Conservation (phyloP, 2,113 vertebrate genomes). For the Halcyon malimbica region DNA sequence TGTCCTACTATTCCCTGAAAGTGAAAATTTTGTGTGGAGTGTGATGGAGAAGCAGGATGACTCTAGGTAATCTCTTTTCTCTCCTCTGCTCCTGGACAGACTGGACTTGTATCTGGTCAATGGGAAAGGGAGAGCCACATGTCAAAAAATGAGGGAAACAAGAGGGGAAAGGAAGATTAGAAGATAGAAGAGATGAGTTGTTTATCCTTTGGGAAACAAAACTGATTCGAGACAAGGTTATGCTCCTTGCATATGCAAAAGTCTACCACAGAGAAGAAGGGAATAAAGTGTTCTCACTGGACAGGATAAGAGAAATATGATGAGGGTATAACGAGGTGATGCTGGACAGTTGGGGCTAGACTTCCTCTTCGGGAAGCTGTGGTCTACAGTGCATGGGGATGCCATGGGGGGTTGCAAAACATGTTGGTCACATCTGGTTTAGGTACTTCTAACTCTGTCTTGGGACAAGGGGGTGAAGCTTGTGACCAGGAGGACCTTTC, state of each 20-base stretch:
- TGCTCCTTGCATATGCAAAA: neutral
- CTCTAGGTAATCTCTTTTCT: neutral
- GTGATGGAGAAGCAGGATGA: neutral
- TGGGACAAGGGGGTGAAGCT: neutral
- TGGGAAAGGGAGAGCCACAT: neutral
- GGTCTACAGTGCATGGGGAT: neutral
- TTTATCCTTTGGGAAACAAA: neutral
- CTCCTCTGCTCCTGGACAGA: neutral
- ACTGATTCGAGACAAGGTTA: neutral
- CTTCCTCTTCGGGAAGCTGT: neutral
- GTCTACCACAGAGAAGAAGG: neutral
- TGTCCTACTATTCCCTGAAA: neutral
- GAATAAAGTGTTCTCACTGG: neutral
- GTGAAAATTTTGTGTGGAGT: neutral
- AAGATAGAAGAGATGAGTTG: neutral
- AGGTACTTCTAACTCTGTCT: neutral
- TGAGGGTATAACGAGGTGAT: neutral
- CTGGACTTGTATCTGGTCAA: neutral
- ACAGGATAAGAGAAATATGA: neutral
- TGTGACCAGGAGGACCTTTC: neutral
- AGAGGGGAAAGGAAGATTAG: neutral
- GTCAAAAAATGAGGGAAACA: neutral
- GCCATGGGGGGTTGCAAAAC: fast-evolving
- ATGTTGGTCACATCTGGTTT: neutral
- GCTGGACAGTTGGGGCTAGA: neutral